phyloP scores from a whole-genome alignment of 2,888 invertebrate species.

The Steinernema carpocapsae region DNA sequence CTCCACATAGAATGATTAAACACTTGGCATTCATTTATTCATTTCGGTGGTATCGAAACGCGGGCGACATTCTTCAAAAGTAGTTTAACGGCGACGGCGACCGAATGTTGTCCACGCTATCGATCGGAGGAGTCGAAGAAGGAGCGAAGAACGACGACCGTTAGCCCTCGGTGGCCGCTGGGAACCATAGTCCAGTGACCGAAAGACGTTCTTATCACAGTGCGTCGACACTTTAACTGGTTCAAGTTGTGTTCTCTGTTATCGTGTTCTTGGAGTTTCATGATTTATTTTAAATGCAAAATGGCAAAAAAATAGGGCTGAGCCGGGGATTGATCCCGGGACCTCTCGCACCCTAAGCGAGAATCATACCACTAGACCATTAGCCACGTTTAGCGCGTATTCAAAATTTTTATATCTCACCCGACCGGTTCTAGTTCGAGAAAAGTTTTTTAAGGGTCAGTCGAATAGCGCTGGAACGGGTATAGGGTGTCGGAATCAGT shows the following conservation, averaged over 20 bases:
- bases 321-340: conserved; percentile 62
- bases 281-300: too few species aligned
- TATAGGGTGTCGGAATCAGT: too few species aligned
- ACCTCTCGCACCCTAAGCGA: conserved; percentile 65
- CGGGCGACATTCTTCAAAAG: neutral
- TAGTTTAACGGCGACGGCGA: neutral
- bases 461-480: too few species aligned
- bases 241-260: too few species aligned
- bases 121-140: neutral
- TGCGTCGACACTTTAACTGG: too few species aligned
- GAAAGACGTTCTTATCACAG: neutral
- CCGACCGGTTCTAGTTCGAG: too few species aligned
- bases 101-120: neutral
- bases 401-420: too few species aligned
- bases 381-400: too few species aligned
- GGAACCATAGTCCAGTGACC: too few species aligned
- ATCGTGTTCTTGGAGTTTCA: too few species aligned
- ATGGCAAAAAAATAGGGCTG: conserved; percentile 51
- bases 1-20: too few species aligned
- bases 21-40: neutral
- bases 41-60: neutral
- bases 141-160: neutral
- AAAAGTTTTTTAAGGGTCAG: too few species aligned
- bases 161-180: neutral
- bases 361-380: conserved; percentile 64